These are phyloP conservation scores for Dunckerocampus dactyliophorus DNA, from an alignment of 2,113 vertebrate species.

Conservation along the genomic window DNA sequence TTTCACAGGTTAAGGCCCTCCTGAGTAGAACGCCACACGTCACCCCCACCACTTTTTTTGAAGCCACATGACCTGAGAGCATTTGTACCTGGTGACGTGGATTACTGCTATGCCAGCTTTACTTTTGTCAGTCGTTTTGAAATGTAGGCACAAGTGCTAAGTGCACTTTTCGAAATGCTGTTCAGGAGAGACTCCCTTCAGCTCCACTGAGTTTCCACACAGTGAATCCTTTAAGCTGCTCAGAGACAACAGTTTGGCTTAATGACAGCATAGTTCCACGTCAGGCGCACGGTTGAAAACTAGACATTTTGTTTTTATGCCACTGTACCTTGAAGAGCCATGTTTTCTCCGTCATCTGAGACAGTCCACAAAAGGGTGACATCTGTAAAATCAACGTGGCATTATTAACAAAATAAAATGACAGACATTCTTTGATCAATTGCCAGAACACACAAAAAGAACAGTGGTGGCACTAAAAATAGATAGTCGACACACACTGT, in stretches of 20 bases:
- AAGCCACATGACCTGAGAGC: constrained; percentile 47
- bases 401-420: too few species aligned
- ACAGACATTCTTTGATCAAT: too few species aligned
- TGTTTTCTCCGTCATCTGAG: background rate
- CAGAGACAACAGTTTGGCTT: constrained; percentile 4
- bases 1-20: constrained; percentile 72
- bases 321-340: background rate
- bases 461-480: too few species aligned
- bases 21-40: constrained; percentile 42
- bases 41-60: constrained; percentile 38
- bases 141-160: background rate
- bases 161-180: background rate
- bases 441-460: too few species aligned
- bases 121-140: background rate
- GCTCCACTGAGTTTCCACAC: background rate
- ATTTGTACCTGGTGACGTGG: constrained; percentile 12
- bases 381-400: background rate
- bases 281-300: background rate
- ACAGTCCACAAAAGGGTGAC: background rate
- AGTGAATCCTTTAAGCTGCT: background rate
- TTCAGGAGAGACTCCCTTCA: constrained; percentile 1
- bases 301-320: background rate
- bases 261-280: background rate
- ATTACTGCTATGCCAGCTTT: background rate
- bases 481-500: too few species aligned